Percentiles rank a stretch among this genome's conserved stretches.
Evolutionary conservation across 2,113 vertebrate genomes (phyloP).

Genomic region (Raja brachyura): DNA sequence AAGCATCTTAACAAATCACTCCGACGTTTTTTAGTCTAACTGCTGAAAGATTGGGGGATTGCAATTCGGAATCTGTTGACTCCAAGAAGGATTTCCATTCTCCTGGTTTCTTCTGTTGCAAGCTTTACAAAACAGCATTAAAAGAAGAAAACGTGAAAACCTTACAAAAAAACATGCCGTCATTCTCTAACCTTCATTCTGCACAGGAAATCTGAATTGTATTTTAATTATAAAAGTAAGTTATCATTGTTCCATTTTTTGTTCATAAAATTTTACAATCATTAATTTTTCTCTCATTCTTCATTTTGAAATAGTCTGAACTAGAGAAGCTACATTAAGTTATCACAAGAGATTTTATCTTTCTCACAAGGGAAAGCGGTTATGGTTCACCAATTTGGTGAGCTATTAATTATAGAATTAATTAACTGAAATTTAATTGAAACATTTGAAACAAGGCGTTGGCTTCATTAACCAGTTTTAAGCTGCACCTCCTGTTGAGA

Average conservation of each 20-base stretch:
- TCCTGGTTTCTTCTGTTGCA: neutral
- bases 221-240: neutral
- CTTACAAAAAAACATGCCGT: neutral
- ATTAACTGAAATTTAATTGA: constrained; percentile 33
- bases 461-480: constrained; percentile 17
- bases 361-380: neutral
- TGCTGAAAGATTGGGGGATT: neutral
- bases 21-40: neutral
- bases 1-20: neutral
- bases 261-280: neutral
- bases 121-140: too few species aligned
- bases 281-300: neutral
- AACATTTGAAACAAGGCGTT: neutral
- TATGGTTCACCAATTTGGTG: constrained; percentile 9
- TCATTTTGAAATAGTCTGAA: neutral
- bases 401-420: constrained; percentile 32
- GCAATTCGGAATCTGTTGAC: neutral
- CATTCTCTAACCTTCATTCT: neutral
- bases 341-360: neutral
- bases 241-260: neutral
- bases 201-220: neutral
- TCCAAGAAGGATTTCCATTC: neutral
- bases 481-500: neutral
- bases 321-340: neutral
- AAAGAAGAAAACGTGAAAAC: too few species aligned